Conservation (phyloP, 2,113 vertebrate genomes). For the Struthio camelus region DNA sequence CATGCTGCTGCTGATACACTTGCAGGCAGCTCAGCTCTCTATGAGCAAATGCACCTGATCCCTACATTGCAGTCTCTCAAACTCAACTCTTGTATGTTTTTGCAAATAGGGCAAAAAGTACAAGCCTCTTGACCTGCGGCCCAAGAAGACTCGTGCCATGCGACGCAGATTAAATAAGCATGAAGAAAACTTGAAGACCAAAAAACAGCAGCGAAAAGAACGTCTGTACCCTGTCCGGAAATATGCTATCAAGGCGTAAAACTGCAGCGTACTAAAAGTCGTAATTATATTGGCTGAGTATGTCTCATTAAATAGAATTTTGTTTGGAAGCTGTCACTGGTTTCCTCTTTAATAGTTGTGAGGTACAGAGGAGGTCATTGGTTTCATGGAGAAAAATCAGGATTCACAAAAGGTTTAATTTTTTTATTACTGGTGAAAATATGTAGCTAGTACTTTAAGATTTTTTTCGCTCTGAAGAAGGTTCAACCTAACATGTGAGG, state of each 20-base stretch:
- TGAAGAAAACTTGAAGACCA: constrained; percentile 90
- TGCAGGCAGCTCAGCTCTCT: rapidly evolving
- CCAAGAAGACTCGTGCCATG: constrained; percentile 97
- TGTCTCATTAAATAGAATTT: constrained; percentile 47
- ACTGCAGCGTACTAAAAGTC: rapidly evolving
- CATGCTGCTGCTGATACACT: rapidly evolving
- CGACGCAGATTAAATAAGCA: constrained; percentile 92
- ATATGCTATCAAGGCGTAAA: constrained; percentile 93
- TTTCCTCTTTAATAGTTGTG: neutral
- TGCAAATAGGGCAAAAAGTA: constrained; percentile 93
- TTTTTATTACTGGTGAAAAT: neutral
- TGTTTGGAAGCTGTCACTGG: neutral
- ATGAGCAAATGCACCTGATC: rapidly evolving
- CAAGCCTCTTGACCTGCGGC: constrained; percentile 95
- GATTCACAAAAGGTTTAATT: neutral
- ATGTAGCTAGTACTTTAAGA: neutral
- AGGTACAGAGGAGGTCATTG: neutral
- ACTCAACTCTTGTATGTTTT: neutral
- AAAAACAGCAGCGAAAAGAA: constrained; percentile 94
- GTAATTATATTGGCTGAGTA: neutral
- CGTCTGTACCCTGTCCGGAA: constrained; percentile 90
- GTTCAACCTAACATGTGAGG: rapidly evolving
- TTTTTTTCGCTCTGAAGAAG: neutral
- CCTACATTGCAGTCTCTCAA: neutral
- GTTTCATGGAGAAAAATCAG: neutral